A percentile compares a stretch with the other conserved stretches of the same genome.
Conservation (phyloP, 2,113 vertebrate species). For the Coreoperca whiteheadi region DNA sequence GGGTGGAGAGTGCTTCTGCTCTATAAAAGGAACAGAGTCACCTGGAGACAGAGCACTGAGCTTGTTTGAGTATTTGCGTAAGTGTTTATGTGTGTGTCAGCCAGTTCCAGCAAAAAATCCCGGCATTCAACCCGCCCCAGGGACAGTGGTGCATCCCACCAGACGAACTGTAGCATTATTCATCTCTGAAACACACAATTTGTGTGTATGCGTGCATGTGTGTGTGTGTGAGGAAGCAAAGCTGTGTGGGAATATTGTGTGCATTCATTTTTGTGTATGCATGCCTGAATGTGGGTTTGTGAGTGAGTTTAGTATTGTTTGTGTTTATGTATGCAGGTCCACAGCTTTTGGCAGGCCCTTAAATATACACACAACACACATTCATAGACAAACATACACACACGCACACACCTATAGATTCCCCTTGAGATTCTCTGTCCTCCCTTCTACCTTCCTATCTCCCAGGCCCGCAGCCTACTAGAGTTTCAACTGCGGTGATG, state of each 20-base stretch:
- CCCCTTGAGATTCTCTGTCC: slow-evolving; percentile 60
- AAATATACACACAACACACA: slow-evolving; percentile 38
- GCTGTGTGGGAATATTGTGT: slow-evolving; percentile 27
- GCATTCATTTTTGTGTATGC: slow-evolving; percentile 8
- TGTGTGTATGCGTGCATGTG: slow-evolving; percentile 34
- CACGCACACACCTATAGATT: slow-evolving; percentile 39
- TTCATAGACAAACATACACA: slow-evolving; percentile 3
- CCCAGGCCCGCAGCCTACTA: slow-evolving; percentile 58
- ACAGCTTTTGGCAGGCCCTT: slow-evolving; percentile 43
- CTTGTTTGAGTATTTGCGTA: slow-evolving; percentile 30
- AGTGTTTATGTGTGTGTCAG: slow-evolving; percentile 53
- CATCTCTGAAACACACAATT: slow-evolving; percentile 69
- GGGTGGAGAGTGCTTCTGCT: slow-evolving; percentile 45
- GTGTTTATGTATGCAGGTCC: slow-evolving; percentile 49
- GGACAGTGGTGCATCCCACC: slow-evolving; percentile 78
- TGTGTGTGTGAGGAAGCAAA: slow-evolving; percentile 27
- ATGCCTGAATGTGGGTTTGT: slow-evolving; percentile 19
- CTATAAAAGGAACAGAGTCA: slow-evolving; percentile 77
- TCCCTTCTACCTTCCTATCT: slow-evolving; percentile 54
- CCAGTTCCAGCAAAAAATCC: slow-evolving; percentile 73
- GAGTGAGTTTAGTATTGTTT: slow-evolving; percentile 31
- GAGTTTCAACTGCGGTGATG: slow-evolving; percentile 51
- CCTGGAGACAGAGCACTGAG: slow-evolving; percentile 65
- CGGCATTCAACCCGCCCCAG: slow-evolving; percentile 73
- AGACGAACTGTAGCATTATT: slow-evolving; percentile 81